Percentiles rank a stretch among this genome's conserved stretches.
Conservation (phyloP, 2,113 vertebrate species). For the Macroglossus sobrinus region DNA sequence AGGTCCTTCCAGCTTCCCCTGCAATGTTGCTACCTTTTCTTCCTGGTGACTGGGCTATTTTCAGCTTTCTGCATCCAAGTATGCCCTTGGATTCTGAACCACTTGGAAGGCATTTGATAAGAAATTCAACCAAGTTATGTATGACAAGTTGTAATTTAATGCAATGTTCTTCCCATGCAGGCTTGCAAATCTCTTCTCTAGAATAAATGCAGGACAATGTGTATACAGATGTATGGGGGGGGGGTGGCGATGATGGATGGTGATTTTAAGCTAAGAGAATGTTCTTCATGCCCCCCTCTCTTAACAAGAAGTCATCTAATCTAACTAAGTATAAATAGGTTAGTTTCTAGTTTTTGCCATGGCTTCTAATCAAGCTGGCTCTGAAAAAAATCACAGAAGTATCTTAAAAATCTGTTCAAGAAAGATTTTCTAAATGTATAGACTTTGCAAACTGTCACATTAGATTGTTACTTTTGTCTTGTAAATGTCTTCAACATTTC, state of each 20-base stretch:
- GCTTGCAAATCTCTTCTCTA: not conserved
- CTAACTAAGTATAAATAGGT: not conserved
- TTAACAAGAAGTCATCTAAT: not conserved
- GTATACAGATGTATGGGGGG: not conserved
- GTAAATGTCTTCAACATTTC: not conserved
- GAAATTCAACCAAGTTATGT: not conserved
- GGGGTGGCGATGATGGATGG: not conserved
- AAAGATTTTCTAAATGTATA: not conserved
- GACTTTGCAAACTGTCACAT: not conserved
- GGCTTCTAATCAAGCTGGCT: not conserved
- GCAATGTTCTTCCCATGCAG: not conserved
- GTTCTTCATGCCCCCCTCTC: not conserved
- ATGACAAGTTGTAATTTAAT: not conserved
- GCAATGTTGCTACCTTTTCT: not conserved
- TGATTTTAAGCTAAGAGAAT: not conserved
- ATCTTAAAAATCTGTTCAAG: not conserved
- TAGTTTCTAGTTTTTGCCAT: not conserved
- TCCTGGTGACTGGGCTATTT: not conserved
- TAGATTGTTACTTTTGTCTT: not conserved
- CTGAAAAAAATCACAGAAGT: not conserved
- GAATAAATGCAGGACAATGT: not conserved
- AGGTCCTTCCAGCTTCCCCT: not conserved
- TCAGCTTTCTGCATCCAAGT: not conserved
- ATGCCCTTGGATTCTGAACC: not conserved
- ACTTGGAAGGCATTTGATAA: not conserved